Base-by-base conservation (phyloP, 30 jellyfish, hydroid and myxozoan genomes). In the Aurelia aurita complex sp. Pacific region DNA sequence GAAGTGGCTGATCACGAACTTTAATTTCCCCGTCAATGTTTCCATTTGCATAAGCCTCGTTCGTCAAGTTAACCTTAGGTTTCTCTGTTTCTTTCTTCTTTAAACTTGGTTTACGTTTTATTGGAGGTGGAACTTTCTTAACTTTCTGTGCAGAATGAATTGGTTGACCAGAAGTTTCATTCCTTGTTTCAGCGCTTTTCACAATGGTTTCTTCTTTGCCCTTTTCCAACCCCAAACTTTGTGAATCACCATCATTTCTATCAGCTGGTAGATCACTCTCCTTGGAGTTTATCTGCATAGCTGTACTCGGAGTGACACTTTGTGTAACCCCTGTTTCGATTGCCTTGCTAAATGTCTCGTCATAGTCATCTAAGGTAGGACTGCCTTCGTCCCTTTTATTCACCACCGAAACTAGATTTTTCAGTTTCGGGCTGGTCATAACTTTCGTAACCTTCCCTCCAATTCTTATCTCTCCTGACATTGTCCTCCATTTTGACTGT, bases 31-130 rank as follows among this genome's bases (percentile, higher is more conserved):
- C 14, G 57, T 46, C 57, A 46, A 46, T 9, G 6, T 46, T 46
- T 61, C 36, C 70, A 61, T 61, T 61, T 13, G 70, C 13, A 23
- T 3, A 5, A 23, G 14, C 70, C 13, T 23, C 70, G 10, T 61
- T n/a, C 10, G 70, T 61, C 19, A 35, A 40, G 29, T 36, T n/a
- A 15, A 32, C 64, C 64, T 36, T 70, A 10, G 64, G 18, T 70
- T 11, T 70, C 33, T 70, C 80, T 10, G 62, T n/a, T 9, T 18
- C 77, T 57, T 64, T 61, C 43, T 62, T 77, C 87, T 77, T 77
- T 23, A 77, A 62, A 42, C 87, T 77, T 3, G 87, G 87, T 33
- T 77, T 77, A 17, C 87, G 66, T 42, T 77, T 77, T 2, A 77
- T 50, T 3, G 87, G 87, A 1, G 87, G 87, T 38, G 87, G 87